Conservation (phyloP, 2,888 invertebrate genomes). For the Mimas tiliae region DNA sequence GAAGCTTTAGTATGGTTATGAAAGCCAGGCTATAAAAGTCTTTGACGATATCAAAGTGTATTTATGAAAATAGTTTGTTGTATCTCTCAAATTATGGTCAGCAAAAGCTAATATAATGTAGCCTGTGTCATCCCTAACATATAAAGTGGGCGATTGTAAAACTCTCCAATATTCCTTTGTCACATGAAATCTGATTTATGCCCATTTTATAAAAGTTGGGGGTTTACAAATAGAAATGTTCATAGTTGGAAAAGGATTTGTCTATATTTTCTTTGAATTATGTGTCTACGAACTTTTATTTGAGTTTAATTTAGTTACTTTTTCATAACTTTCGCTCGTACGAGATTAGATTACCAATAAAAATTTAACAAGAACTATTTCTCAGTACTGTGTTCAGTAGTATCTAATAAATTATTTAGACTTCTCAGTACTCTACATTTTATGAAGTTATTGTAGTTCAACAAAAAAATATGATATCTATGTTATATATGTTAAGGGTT, state of each 20-base stretch:
- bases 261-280: constrained; percentile 38
- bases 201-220: constrained; percentile 10
- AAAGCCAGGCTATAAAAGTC: too few species aligned
- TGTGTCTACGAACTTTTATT: constrained; percentile 46
- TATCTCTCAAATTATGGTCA: not conserved
- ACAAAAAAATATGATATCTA: too few species aligned
- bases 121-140: constrained; percentile 7
- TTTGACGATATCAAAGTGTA: not conserved
- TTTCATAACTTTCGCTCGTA: constrained; percentile 26
- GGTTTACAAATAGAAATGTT: constrained; percentile 8
- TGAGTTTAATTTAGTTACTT: constrained; percentile 12
- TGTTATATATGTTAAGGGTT: too few species aligned
- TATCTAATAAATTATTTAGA: too few species aligned
- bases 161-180: constrained; percentile 22
- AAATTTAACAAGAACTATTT: not conserved
- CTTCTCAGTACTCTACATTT: too few species aligned
- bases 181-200: constrained; percentile 20
- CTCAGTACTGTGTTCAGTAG: not conserved
- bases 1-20: too few species aligned
- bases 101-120: constrained; percentile 7
- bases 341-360: constrained; percentile 30
- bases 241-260: constrained; percentile 21
- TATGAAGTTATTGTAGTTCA: too few species aligned
- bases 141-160: constrained; percentile 16
- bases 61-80: not conserved